Evolutionary conservation across 2,113 vertebrate genomes (phyloP).

Genomic region (Podilymbus podiceps): DNA sequence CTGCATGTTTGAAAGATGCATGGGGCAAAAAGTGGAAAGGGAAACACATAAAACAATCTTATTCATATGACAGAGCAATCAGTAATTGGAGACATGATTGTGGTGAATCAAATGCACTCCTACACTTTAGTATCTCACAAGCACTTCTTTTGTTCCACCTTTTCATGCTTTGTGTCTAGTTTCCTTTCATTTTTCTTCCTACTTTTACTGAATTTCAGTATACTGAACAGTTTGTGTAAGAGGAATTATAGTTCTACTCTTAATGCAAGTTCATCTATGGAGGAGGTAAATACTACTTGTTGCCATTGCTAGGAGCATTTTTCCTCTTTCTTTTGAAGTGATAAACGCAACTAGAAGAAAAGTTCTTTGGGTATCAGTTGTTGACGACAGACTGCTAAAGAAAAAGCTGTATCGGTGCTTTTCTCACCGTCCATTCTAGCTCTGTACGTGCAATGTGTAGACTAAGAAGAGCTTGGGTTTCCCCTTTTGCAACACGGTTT

Average conservation of each 20-base stretch:
- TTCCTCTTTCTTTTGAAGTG: neutral
- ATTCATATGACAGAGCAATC: neutral
- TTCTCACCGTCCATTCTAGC: neutral
- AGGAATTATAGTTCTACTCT: neutral
- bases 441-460: neutral
- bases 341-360: neutral
- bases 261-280: neutral
- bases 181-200: neutral
- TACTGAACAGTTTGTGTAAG: neutral
- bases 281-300: neutral
- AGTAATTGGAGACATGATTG: neutral
- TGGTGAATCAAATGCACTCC: neutral
- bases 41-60: neutral
- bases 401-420: neutral
- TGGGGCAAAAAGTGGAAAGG: neutral
- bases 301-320: neutral
- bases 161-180: neutral
- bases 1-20: neutral
- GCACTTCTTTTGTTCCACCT: neutral
- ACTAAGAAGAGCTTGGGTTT: neutral
- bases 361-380: neutral
- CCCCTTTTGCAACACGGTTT: neutral
- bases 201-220: neutral
- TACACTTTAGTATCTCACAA: neutral
- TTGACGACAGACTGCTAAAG: neutral